Percentiles rank a stretch among this genome's conserved stretches.
phyloP scores from a whole-genome alignment of 64 coral and sea anemone species.

The Pocillopora verrucosa region DNA sequence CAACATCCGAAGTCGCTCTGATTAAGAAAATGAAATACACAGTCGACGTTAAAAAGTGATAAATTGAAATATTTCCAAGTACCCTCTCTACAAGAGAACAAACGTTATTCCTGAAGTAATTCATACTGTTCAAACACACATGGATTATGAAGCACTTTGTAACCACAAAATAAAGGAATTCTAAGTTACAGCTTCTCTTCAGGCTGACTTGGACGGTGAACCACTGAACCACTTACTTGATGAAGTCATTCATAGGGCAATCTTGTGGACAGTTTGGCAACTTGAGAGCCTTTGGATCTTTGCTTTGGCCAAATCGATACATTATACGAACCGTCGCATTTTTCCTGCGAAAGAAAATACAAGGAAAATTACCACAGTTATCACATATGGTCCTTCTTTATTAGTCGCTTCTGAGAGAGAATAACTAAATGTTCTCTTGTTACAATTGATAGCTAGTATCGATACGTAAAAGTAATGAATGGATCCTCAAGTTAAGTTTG shows the following conservation, averaged over 20 bases:
- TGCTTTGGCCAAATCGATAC: slow-evolving; percentile 54
- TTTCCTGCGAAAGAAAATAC: slow-evolving; percentile 1
- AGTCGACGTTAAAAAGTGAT: not conserved
- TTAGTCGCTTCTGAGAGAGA: too few species aligned
- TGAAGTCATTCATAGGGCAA: slow-evolving; percentile 16
- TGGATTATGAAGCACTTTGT: too few species aligned
- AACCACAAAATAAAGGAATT: not conserved
- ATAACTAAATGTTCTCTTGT: too few species aligned
- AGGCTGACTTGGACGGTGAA: too few species aligned
- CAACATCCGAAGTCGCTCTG: slow-evolving; percentile 35
- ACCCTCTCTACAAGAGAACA: too few species aligned
- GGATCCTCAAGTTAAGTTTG: too few species aligned
- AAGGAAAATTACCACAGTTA: not conserved
- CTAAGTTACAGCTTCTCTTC: not conserved
- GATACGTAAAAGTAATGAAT: too few species aligned
- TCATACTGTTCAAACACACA: too few species aligned
- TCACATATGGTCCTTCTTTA: too few species aligned
- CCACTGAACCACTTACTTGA: slow-evolving; percentile 6
- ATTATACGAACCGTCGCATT: slow-evolving; percentile 30
- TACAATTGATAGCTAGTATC: too few species aligned
- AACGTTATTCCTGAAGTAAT: too few species aligned
- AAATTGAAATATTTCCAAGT: too few species aligned
- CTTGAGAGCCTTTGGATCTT: not conserved
- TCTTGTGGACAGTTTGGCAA: slow-evolving; percentile 1
- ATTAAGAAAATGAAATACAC: not conserved